Evolutionary conservation across 2,113 vertebrate genomes (phyloP).

Genomic region (Brachyistius frenatus): DNA sequence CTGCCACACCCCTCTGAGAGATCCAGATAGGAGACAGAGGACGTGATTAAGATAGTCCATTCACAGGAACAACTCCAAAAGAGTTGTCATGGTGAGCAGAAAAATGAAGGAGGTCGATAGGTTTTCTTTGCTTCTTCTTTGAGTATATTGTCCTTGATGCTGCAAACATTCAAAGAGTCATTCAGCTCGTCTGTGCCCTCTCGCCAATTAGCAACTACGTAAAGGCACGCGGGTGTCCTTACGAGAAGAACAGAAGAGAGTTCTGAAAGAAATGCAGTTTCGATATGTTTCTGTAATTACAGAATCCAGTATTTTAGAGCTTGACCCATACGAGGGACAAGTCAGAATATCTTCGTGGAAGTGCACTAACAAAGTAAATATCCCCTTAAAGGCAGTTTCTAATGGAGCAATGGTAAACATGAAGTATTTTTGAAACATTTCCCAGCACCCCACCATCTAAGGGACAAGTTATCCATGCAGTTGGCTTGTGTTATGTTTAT

Average conservation of each 20-base stretch:
- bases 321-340: too few relatives aligned
- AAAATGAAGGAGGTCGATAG: constrained; percentile 7
- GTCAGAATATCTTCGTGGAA: too few relatives aligned
- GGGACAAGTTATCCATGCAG: background rate
- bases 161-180: background rate
- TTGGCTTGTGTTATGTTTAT: background rate
- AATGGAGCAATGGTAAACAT: background rate
- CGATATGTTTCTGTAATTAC: background rate
- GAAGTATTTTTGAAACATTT: background rate
- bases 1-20: constrained; percentile 18
- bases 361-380: too few relatives aligned
- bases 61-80: constrained; percentile 7
- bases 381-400: background rate
- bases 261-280: background rate
- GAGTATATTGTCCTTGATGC: background rate
- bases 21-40: constrained; percentile 1
- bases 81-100: background rate
- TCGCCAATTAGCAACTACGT: background rate
- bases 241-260: background rate
- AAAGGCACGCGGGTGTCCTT: background rate
- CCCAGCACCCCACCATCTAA: background rate
- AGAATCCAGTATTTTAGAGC: background rate
- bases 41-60: constrained; percentile 29
- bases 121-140: background rate
- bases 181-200: background rate